Conservation (phyloP, 2,113 vertebrate genomes). For the Ptilorrhoa leucosticta region DNA sequence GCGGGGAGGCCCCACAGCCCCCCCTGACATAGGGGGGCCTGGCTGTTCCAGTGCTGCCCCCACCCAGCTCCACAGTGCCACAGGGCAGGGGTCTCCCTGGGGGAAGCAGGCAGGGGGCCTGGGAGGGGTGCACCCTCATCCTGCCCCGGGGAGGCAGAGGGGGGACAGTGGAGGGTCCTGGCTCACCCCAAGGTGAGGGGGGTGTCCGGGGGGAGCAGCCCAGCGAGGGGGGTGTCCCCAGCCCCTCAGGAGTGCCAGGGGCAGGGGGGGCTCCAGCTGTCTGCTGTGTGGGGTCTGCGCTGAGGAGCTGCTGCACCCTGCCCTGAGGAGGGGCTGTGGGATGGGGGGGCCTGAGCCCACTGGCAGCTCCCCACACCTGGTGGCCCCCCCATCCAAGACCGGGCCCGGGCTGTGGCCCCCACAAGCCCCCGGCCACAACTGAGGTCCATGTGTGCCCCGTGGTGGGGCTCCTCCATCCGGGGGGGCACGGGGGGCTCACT, state of each 20-base stretch:
- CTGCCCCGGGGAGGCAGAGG: neutral
- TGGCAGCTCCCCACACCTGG: neutral
- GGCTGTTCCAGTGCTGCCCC: neutral
- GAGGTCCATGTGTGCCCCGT: neutral
- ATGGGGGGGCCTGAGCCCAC: neutral
- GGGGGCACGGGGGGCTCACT: slow-evolving; percentile 65
- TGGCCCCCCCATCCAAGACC: neutral
- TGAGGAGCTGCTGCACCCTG: neutral
- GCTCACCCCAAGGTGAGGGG: neutral
- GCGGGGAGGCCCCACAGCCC: neutral
- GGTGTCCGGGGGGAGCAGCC: neutral
- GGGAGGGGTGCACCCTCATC: neutral
- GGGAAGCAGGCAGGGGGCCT: neutral
- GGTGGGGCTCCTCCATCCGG: neutral
- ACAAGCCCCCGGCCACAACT: neutral
- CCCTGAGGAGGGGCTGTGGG: neutral
- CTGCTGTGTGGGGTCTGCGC: neutral
- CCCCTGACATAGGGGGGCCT: rapidly evolving
- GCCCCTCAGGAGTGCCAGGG: neutral
- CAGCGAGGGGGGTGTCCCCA: neutral
- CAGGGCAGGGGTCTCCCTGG: neutral
- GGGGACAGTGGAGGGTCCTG: neutral
- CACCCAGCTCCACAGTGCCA: neutral
- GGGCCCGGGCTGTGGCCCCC: neutral
- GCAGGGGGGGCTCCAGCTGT: neutral